Evolutionary conservation across 2,797 vertebrate genomes (phyloP).

Genomic region (Parauchenoglanis punctatus): DNA sequence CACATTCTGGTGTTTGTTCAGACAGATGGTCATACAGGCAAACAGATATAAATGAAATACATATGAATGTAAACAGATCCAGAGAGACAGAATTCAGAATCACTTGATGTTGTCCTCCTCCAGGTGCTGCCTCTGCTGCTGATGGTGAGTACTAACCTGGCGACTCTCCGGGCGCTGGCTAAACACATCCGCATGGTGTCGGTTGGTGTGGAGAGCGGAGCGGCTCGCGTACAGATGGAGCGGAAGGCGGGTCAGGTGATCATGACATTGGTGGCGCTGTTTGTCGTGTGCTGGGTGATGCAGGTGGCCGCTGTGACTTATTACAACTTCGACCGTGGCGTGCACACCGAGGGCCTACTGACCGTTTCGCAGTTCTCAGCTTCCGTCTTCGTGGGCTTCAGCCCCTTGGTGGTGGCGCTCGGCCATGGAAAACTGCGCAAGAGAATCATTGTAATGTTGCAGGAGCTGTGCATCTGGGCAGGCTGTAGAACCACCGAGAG

Average conservation of each 20-base stretch:
- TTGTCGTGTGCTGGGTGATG: slow-evolving; percentile 79
- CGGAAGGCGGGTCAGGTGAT: slow-evolving; percentile 80
- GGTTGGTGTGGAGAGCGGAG: slow-evolving; percentile 48
- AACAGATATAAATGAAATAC: neutral
- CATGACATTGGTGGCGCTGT: slow-evolving; percentile 74
- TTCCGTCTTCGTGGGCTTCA: slow-evolving; percentile 80
- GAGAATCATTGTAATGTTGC: slow-evolving; percentile 66
- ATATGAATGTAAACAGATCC: neutral
- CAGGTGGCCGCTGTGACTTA: slow-evolving; percentile 80
- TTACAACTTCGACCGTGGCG: slow-evolving; percentile 78
- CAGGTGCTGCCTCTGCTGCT: slow-evolving; percentile 73
- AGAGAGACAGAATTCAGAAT: neutral
- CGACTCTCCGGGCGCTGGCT: slow-evolving; percentile 72
- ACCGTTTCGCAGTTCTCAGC: slow-evolving; percentile 79
- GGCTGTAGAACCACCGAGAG: neutral
- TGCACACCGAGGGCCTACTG: slow-evolving; percentile 71
- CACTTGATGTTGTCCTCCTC: neutral
- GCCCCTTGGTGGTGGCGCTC: slow-evolving; percentile 78
- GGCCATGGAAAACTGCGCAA: slow-evolving; percentile 80
- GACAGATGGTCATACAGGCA: neutral
- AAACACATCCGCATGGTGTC: slow-evolving; percentile 76
- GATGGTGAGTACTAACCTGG: slow-evolving; percentile 79
- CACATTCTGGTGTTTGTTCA: neutral
- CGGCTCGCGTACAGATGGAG: slow-evolving; percentile 66
- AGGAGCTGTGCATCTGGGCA: slow-evolving; percentile 36